Percentiles rank a stretch among this genome's conserved stretches.
These are phyloP conservation scores for Mesocentrotus franciscanus DNA, from an alignment of 53 echinoderm and acorn worm species.

Conservation along the genomic window DNA sequence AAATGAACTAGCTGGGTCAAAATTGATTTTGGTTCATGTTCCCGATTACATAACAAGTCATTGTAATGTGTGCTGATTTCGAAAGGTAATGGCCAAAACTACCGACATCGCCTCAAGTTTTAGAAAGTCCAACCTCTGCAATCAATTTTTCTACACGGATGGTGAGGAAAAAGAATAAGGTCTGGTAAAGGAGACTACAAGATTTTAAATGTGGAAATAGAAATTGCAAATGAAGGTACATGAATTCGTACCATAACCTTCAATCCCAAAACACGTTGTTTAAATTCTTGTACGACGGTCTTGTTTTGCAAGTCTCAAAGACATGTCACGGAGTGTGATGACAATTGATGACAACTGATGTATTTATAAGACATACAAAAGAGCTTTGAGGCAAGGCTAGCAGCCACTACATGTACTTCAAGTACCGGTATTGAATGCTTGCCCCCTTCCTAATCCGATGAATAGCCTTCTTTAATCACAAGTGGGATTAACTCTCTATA, in stretches of 20 bases:
- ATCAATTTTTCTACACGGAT: too few relatives aligned
- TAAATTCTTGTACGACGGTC: not conserved
- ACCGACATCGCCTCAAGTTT: too few relatives aligned
- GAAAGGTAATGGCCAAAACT: too few relatives aligned
- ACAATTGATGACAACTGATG: not conserved
- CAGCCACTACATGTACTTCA: not conserved
- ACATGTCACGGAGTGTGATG: not conserved
- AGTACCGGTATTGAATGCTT: constrained; percentile 14
- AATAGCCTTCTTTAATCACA: not conserved
- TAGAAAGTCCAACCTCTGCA: too few relatives aligned
- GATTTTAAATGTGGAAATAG: too few relatives aligned
- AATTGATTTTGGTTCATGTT: too few relatives aligned
- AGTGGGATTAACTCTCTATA: constrained; percentile 6
- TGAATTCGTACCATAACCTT: not conserved
- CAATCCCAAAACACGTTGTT: not conserved
- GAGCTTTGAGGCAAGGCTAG: not conserved
- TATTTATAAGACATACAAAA: too few relatives aligned
- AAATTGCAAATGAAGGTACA: not conserved
- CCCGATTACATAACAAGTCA: too few relatives aligned
- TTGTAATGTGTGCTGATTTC: too few relatives aligned
- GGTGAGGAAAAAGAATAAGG: too few relatives aligned
- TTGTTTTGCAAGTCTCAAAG: not conserved
- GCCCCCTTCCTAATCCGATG: not conserved
- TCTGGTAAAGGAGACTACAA: too few relatives aligned
- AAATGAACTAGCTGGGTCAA: not conserved